These are phyloP conservation scores for Lamprotornis superbus DNA, from an alignment of 2,113 vertebrate genomes.

Conservation along the genomic window DNA sequence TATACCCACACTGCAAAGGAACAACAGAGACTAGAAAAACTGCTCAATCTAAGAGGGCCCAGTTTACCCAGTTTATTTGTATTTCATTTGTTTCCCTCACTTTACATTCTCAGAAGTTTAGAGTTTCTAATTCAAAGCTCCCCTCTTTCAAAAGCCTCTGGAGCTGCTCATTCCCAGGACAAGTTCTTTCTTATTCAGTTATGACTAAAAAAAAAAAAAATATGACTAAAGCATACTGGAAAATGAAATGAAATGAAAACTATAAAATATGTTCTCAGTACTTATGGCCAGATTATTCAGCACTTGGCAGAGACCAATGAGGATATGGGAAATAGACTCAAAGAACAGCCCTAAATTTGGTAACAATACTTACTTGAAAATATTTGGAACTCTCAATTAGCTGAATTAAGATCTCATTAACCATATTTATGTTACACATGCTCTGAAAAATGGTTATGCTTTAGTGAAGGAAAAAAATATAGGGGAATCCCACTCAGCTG, in stretches of 20 bases:
- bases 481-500: not conserved
- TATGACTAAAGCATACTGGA: not conserved
- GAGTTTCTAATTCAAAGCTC: not conserved
- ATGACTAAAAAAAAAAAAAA: not conserved
- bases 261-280: constrained; percentile 25
- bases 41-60: not conserved
- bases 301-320: constrained; percentile 11
- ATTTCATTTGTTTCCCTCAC: not conserved
- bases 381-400: not conserved
- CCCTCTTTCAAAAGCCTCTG: not conserved
- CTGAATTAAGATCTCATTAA: not conserved
- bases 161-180: not conserved
- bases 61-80: not conserved
- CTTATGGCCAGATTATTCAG: constrained; percentile 37
- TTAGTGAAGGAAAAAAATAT: not conserved
- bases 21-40: not conserved
- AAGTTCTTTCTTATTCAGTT: not conserved
- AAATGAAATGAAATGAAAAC: constrained; percentile 1
- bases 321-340: not conserved
- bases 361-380: not conserved
- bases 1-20: not conserved
- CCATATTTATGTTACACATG: not conserved
- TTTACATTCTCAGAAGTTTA: not conserved
- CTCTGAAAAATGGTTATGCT: not conserved
- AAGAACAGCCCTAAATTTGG: not conserved